Evolutionary conservation across 1,140 invertebrate species (phyloP).

Genomic region (Pseudomyrmex pallidus): DNA sequence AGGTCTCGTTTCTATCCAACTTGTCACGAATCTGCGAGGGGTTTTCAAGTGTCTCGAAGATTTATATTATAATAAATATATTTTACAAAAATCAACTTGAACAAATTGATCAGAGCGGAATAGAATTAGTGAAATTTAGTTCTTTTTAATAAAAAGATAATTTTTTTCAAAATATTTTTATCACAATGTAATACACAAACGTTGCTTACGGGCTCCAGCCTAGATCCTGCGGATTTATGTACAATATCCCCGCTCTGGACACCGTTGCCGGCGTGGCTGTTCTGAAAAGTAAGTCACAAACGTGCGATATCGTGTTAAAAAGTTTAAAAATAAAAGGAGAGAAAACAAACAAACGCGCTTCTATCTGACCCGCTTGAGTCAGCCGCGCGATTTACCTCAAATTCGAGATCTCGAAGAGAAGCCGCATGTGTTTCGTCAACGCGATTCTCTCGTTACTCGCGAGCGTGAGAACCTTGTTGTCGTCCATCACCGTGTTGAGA

Average conservation of each 20-base stretch:
- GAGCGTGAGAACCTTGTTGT: conserved; percentile 94
- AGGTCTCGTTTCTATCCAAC: conserved; percentile 95
- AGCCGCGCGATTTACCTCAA: conserved; percentile 82
- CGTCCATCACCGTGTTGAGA: conserved; percentile 95
- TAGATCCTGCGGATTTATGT: conserved; percentile 97
- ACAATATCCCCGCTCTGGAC: conserved; percentile 95
- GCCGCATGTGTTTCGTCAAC: conserved; percentile 94
- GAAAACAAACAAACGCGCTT: background rate
- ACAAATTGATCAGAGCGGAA: background rate
- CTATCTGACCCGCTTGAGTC: no score
- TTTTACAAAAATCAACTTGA: no score
- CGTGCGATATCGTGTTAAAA: no score
- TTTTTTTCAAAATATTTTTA: conserved; percentile 4
- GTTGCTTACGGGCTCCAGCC: conserved; percentile 96
- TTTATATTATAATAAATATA: no score
- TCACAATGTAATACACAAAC: background rate
- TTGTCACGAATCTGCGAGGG: conserved; percentile 90
- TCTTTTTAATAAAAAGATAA: background rate
- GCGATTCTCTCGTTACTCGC: conserved; percentile 98
- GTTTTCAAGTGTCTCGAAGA: no score
- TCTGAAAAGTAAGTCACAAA: conserved; percentile 77
- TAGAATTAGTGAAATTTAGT: background rate
- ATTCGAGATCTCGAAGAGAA: conserved; percentile 98
- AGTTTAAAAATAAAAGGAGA: conserved; percentile 39
- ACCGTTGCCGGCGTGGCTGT: conserved; percentile 98